Conservation (phyloP, 2,797 vertebrate genomes). For the Dendrocincla fuliginosa region DNA sequence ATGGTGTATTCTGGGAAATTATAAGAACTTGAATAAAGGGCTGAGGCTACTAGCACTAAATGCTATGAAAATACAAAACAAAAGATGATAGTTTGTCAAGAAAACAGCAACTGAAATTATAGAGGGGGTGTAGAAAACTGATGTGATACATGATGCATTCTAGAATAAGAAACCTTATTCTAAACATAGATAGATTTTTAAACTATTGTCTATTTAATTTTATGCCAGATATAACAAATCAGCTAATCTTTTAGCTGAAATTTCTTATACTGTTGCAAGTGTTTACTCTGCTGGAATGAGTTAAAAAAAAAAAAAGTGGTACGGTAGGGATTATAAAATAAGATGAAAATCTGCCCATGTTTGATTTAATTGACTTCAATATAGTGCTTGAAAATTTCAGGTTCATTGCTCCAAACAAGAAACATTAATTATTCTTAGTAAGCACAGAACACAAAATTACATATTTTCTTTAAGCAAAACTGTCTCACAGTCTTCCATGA, state of each 20-base stretch:
- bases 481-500: neutral
- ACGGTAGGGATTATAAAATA: neutral
- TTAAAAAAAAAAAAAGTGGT: neutral
- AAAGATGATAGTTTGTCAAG: neutral
- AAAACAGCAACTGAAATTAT: neutral
- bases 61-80: neutral
- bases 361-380: neutral
- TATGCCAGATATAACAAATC: neutral
- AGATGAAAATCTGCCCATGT: neutral
- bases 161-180: neutral
- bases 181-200: neutral
- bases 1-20: neutral
- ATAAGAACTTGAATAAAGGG: neutral
- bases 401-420: neutral
- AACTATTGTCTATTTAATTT: neutral
- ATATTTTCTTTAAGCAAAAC: slow-evolving; percentile 1
- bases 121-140: neutral
- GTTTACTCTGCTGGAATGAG: neutral
- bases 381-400: neutral
- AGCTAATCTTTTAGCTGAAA: neutral
- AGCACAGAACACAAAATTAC: neutral
- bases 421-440: neutral
- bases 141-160: neutral
- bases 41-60: neutral
- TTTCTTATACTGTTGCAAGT: neutral